A percentile compares a stretch with the other conserved stretches of the same genome.
Conservation (phyloP, 1,140 invertebrate genomes). For the Bombus fervidus region DNA sequence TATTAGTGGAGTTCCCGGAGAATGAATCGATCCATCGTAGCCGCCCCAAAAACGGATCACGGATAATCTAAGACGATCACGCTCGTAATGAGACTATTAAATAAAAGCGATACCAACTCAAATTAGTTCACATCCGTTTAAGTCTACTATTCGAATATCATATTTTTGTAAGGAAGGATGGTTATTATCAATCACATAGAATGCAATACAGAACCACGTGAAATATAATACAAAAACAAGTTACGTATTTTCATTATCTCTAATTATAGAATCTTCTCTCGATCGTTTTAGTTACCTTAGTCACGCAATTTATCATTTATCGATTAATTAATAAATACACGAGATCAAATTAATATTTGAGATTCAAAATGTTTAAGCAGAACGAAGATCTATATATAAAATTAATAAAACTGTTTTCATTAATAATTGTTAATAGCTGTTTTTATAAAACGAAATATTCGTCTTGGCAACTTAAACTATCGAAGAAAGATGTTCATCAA, state of each 20-base stretch:
- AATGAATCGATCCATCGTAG: conserved; percentile 75
- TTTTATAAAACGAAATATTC: background rate
- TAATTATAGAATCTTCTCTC: too few species aligned
- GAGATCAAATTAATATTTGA: too few species aligned
- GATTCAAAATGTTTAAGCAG: too few species aligned
- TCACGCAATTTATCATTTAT: too few species aligned
- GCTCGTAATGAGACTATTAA: conserved; percentile 30
- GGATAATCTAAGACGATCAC: conserved; percentile 44
- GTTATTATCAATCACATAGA: background rate
- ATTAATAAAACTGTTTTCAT: background rate
- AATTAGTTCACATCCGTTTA: conserved; percentile 16
- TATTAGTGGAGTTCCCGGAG: conserved; percentile 76
- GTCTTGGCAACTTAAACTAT: background rate
- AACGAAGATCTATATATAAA: too few species aligned
- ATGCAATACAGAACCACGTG: background rate
- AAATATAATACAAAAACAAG: background rate
- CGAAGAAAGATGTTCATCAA: background rate
- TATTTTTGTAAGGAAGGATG: background rate
- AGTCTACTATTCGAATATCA: background rate
- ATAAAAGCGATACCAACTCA: background rate
- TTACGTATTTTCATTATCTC: too few species aligned
- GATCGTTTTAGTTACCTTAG: too few species aligned
- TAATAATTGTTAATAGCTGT: too few species aligned
- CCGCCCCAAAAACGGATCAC: conserved; percentile 54
- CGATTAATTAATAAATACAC: too few species aligned